Evolutionary conservation across 1,140 invertebrate genomes (phyloP).

Genomic region (Drosophila nannoptera): DNA sequence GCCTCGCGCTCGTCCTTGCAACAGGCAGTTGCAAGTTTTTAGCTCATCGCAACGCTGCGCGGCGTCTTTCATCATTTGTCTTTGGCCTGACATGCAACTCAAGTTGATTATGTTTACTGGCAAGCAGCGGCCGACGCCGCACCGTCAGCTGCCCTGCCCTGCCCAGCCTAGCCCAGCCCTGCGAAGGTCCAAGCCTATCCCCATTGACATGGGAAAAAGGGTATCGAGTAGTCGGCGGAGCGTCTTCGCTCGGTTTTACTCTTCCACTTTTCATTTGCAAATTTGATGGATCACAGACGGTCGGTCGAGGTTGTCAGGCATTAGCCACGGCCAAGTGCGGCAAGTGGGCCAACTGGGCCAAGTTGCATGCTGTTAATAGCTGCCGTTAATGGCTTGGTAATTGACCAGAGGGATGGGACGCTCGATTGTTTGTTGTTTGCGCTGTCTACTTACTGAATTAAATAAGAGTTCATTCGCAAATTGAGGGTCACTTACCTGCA

Average conservation of each 20-base stretch:
- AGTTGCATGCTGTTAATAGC: constrained; percentile 42
- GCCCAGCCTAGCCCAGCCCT: too few species aligned
- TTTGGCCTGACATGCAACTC: constrained; percentile 61
- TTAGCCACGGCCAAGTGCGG: constrained; percentile 8
- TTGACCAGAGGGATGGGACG: constrained; percentile 36
- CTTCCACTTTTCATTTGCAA: constrained; percentile 31
- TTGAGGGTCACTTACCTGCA: constrained; percentile 39
- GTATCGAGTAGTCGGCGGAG: constrained; percentile 1
- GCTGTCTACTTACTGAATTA: constrained; percentile 45
- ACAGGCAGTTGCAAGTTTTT: constrained; percentile 33
- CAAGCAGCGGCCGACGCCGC: not conserved
- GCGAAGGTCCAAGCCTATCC: not conserved
- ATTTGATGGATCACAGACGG: constrained; percentile 62
- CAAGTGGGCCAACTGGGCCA: constrained; percentile 13
- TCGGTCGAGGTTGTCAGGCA: constrained; percentile 18
- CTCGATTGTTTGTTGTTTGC: constrained; percentile 27
- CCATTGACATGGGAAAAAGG: not conserved
- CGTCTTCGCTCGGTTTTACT: not conserved
- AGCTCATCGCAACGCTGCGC: constrained; percentile 32
- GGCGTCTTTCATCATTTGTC: constrained; percentile 56
- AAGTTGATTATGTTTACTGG: constrained; percentile 53
- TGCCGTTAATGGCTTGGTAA: constrained; percentile 52
- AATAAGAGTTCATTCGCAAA: constrained; percentile 23
- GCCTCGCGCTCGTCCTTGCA: constrained; percentile 18
- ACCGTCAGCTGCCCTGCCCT: constrained; percentile 5